Conservation (phyloP, 1,140 invertebrate species). For the Rhyzopertha dominica region DNA sequence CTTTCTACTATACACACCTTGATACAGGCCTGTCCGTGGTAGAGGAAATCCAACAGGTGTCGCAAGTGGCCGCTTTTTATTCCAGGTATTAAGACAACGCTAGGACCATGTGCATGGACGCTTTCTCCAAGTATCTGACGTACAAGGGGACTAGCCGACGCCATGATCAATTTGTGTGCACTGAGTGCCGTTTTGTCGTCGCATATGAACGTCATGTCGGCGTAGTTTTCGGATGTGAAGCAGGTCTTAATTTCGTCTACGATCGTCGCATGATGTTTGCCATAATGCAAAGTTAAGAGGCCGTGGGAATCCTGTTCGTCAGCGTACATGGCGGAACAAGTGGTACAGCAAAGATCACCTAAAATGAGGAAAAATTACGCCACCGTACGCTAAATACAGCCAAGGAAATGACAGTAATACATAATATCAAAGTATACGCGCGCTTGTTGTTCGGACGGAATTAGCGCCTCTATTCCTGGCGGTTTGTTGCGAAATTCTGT, state of each 20-base stretch:
- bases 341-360: too few species aligned
- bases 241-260: constrained; percentile 79
- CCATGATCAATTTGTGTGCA: constrained; percentile 75
- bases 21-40: constrained; percentile 77
- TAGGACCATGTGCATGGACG: constrained; percentile 60
- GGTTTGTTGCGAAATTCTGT: too few species aligned
- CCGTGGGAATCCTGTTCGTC: constrained; percentile 45
- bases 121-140: constrained; percentile 68
- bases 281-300: constrained; percentile 79
- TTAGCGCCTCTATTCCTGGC: too few species aligned
- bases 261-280: constrained; percentile 83
- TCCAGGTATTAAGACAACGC: constrained; percentile 76
- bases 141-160: constrained; percentile 76
- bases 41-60: constrained; percentile 75
- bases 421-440: too few species aligned
- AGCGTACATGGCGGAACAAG: constrained; percentile 47
- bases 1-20: too few species aligned
- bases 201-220: constrained; percentile 75
- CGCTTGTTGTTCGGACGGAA: too few species aligned
- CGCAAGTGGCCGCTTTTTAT: constrained; percentile 69
- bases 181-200: constrained; percentile 68
- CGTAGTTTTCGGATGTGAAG: constrained; percentile 74
- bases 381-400: too few species aligned
- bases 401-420: too few species aligned
- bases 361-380: too few species aligned